Evolutionary conservation across 2,113 vertebrate genomes (phyloP), one percentile per base, ranked within the genome.

Genomic region (Diadophis punctatus): DNA sequence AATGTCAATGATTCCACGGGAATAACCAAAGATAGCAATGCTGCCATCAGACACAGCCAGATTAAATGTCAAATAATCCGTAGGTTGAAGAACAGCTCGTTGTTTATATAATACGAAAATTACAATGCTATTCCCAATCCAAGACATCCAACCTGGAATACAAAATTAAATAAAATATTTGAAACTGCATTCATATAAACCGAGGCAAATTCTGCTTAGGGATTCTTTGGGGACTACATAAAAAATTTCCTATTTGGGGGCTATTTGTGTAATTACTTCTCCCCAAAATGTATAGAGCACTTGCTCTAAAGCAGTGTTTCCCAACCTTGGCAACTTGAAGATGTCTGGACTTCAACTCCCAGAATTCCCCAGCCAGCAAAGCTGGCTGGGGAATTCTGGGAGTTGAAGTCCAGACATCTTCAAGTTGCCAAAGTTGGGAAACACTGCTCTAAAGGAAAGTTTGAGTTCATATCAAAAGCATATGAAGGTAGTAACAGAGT

Each of bases 91-190:
- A 39, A 96, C 94, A 6, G 96, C 95, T 91, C 98, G 97, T 94
- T 98, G 98, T 94, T 98, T 98, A 94, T 98, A 98, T 49, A 98
- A 95, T 58, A 99, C 96, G 95, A 99, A 98, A 92, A 99, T 98
- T 95, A 98, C 98, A 90, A 98, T 94, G 93, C 98, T 98, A 97
- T 98, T 99, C 94, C 98, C 98, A 96, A 99, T 98, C 98, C 98
- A 99, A 90, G 99, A 98, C 53, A 98, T 95, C 98, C 98, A 98
- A 80, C 98, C 98, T 98, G 93, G 25, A 86, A 88, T 85, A 92
- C 43, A 95, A 92, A 96, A 87, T 80, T 10, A 53, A 94, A 93
- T 43, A 89, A 48, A 1, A 92, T 92, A 89, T 92, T 20, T 87
- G 51, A 87, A n/a, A 53, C 8, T 80, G 74, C 18, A 87, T 87